Conservation (phyloP, 1,140 invertebrate species). For the Goniozus legneri region DNA sequence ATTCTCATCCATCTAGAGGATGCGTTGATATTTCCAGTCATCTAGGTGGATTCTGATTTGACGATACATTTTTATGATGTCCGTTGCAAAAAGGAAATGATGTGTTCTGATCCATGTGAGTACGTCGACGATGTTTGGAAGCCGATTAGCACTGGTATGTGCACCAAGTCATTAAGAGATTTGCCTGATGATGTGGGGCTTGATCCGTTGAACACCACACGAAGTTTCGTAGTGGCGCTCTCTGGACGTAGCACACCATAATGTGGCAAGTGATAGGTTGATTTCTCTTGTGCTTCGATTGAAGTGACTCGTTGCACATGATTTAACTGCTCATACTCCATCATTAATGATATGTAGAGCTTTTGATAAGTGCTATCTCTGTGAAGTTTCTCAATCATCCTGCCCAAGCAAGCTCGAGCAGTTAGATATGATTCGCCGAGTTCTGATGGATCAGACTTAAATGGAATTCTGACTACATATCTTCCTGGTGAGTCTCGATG, state of each 20-base stretch:
- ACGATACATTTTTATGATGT: constrained; percentile 2
- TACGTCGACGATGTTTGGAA: background rate
- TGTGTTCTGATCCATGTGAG: background rate
- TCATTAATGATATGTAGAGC: background rate
- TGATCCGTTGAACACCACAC: constrained; percentile 4
- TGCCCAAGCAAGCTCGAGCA: background rate
- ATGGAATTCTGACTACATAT: background rate
- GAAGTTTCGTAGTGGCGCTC: too few relatives aligned
- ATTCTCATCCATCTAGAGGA: background rate
- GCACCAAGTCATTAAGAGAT: background rate
- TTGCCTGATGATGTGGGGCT: background rate
- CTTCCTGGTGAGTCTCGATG: background rate
- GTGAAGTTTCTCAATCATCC: background rate
- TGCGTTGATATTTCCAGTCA: background rate
- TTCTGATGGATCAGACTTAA: background rate
- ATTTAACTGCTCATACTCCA: background rate
- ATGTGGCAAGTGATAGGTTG: background rate
- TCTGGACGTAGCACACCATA: too few relatives aligned
- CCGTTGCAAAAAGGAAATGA: background rate
- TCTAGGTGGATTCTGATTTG: background rate
- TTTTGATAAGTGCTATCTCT: background rate
- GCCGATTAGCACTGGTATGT: background rate
- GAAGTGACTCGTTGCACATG: background rate
- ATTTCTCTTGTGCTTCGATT: background rate
- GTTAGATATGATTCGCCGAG: background rate